phyloP scores from a whole-genome alignment of 2,888 invertebrate species.

The Merodon equestris region DNA sequence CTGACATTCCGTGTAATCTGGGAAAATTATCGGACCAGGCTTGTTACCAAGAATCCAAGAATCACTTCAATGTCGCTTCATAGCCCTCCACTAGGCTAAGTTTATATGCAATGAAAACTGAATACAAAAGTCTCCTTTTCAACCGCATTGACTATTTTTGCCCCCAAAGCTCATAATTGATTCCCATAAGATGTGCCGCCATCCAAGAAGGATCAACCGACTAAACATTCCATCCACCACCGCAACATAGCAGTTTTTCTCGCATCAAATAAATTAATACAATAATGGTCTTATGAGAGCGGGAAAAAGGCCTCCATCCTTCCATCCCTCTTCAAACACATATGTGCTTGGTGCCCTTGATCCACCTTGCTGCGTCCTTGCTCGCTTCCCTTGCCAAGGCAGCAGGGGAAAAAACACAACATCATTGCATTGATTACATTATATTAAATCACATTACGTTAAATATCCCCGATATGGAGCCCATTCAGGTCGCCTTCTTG shows the following conservation, averaged over 20 bases:
- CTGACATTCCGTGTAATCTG: too few species aligned
- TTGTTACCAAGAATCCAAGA: too few species aligned
- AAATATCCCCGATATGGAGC: conserved; percentile 61
- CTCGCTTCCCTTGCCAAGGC: conserved; percentile 20
- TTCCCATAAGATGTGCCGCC: too few species aligned
- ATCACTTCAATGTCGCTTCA: too few species aligned
- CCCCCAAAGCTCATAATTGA: too few species aligned
- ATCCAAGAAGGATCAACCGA: too few species aligned
- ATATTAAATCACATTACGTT: conserved; percentile 66
- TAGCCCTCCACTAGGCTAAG: too few species aligned
- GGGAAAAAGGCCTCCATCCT: background rate
- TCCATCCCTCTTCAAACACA: background rate
- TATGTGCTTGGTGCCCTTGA: background rate
- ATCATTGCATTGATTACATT: conserved; percentile 66
- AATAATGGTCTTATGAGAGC: conserved; percentile 26
- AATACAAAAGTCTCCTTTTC: too few species aligned
- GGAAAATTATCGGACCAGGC: too few species aligned
- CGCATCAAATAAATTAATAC: conserved; percentile 41
- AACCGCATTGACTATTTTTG: too few species aligned
- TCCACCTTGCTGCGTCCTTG: background rate
- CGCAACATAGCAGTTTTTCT: conserved; percentile 43
- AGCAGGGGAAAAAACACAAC: conserved; percentile 35
- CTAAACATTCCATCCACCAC: background rate
- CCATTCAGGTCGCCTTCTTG: conserved; percentile 46
- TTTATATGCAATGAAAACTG: too few species aligned